Conservation (phyloP, 2,797 vertebrate species). For the Poecilia velifera region DNA sequence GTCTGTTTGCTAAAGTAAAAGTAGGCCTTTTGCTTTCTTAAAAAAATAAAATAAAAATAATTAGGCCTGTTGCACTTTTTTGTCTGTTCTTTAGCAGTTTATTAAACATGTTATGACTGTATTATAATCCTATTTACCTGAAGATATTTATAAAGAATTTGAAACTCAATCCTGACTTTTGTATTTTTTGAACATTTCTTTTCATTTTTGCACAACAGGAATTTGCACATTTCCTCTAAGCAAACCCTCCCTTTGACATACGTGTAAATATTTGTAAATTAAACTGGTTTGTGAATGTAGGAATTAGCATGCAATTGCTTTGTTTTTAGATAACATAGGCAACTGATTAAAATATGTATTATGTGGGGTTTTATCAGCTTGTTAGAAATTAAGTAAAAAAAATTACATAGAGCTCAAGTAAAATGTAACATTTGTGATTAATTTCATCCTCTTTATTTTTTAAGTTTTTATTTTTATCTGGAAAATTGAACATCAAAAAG, state of each 20-base stretch:
- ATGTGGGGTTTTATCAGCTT: background rate
- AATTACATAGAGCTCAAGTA: background rate
- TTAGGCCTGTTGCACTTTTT: conserved; percentile 70
- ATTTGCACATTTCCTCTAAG: background rate
- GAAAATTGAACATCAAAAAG: background rate
- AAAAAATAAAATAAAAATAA: background rate
- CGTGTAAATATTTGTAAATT: background rate
- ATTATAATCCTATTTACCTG: conserved; percentile 76
- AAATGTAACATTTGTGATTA: background rate
- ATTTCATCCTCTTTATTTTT: background rate
- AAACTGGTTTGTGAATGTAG: background rate
- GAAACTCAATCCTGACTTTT: conserved; percentile 52
- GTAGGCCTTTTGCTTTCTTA: conserved; percentile 31
- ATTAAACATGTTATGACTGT: conserved; percentile 71
- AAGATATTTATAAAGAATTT: conserved; percentile 82
- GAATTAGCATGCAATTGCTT: background rate
- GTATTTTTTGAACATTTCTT: conserved; percentile 46
- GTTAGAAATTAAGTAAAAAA: background rate
- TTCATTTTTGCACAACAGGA: background rate
- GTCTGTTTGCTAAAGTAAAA: conserved; percentile 36
- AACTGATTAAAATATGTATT: background rate
- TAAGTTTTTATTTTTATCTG: conserved; percentile 3
- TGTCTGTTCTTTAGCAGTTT: conserved; percentile 69
- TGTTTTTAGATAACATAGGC: background rate
- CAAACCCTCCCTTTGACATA: background rate